Percentiles rank a stretch among this genome's conserved stretches.
Evolutionary conservation across 2,113 vertebrate genomes (phyloP).

Genomic region (Eonycteris spelaea): DNA sequence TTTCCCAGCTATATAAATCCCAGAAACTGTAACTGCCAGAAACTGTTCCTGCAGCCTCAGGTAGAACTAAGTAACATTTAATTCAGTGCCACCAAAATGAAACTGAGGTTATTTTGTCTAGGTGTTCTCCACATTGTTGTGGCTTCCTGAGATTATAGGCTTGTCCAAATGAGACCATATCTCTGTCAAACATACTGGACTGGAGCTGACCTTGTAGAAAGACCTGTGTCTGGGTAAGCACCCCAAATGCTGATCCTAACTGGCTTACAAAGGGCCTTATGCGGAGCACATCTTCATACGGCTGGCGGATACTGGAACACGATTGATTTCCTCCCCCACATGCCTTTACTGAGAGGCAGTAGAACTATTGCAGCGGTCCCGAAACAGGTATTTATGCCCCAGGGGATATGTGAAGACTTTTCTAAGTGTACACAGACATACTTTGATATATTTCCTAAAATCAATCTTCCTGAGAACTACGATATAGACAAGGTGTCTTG

Average conservation of each 20-base stretch:
- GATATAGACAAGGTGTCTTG: background rate
- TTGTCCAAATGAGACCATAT: background rate
- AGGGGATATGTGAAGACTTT: background rate
- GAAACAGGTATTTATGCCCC: background rate
- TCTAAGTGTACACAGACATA: background rate
- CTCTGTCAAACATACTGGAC: background rate
- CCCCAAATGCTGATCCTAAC: background rate
- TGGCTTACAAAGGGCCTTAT: background rate
- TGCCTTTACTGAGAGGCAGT: background rate
- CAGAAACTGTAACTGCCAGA: background rate
- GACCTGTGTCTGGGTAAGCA: conserved; percentile 9
- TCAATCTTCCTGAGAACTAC: background rate
- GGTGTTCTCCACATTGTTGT: conserved; percentile 34
- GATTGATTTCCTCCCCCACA: background rate
- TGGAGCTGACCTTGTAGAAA: conserved; percentile 20
- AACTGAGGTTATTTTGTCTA: background rate
- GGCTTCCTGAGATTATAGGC: conserved; percentile 24
- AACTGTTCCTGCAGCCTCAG: background rate
- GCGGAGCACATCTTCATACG: background rate
- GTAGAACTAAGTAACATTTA: background rate
- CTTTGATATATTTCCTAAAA: background rate
- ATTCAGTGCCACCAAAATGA: background rate
- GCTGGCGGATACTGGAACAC: background rate
- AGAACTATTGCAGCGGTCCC: background rate
- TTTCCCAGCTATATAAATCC: conserved; percentile 48